These are phyloP conservation scores for Pyrocoelia pectoralis DNA, from an alignment of 2,888 invertebrate species.

Conservation along the genomic window DNA sequence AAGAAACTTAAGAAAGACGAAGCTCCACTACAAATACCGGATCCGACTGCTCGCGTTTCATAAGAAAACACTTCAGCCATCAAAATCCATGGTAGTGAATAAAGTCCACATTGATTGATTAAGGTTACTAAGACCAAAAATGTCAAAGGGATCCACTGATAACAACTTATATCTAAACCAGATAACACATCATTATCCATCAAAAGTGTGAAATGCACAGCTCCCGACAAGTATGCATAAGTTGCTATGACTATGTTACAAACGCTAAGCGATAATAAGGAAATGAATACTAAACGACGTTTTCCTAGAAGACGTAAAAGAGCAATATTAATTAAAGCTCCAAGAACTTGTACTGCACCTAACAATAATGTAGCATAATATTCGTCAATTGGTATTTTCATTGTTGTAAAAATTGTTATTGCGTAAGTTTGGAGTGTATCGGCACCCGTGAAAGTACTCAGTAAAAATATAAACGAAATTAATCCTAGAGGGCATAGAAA, in stretches of 20 bases:
- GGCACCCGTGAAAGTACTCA: slow-evolving; percentile 79
- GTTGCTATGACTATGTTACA: background rate
- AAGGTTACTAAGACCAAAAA: slow-evolving; percentile 73
- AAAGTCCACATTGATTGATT: slow-evolving; percentile 73
- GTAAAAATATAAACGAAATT: slow-evolving; percentile 73
- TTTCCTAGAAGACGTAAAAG: slow-evolving; percentile 78
- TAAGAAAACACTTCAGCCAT: slow-evolving; percentile 80
- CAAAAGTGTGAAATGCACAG: background rate
- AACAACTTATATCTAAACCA: slow-evolving; percentile 21
- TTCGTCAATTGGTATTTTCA: slow-evolving; percentile 77
- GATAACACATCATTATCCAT: background rate
- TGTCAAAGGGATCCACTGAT: slow-evolving; percentile 73
- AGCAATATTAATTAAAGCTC: slow-evolving; percentile 70
- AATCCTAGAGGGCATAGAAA: slow-evolving; percentile 75
- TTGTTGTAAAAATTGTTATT: slow-evolving; percentile 74
- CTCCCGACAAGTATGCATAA: background rate
- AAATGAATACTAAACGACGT: slow-evolving; percentile 71
- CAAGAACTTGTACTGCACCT: slow-evolving; percentile 74
- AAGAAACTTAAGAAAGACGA: slow-evolving; percentile 81
- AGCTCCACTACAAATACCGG: slow-evolving; percentile 75
- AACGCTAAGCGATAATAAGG: slow-evolving; percentile 64
- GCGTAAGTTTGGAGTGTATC: slow-evolving; percentile 77
- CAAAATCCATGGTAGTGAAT: slow-evolving; percentile 81
- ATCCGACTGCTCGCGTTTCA: slow-evolving; percentile 73
- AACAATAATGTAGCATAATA: slow-evolving; percentile 78